Evolutionary conservation across 2,888 invertebrate species (phyloP), one percentile per base, ranked within the genome.

Genomic region (Furcula furcula): DNA sequence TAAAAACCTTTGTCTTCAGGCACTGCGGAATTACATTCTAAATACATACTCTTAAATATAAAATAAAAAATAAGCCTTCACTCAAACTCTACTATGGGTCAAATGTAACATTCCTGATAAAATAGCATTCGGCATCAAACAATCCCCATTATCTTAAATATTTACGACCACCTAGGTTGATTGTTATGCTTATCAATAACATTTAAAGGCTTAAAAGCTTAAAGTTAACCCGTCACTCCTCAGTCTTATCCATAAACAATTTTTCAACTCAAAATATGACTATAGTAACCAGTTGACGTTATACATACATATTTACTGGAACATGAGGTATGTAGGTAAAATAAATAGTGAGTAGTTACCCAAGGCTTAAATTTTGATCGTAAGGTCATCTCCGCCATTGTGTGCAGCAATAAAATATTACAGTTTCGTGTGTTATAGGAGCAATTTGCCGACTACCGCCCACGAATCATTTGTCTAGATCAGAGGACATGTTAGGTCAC

Each of bases 371-470:
- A 74, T 76, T 68, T 70, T 50, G 55, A 65, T 55, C 56, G 55
- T 76, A 82, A 85, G 85, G 84, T 78, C 83, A 79, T 76, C 73
- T 72, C 56, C 43, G 54, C 76, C 76, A 83, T 85, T 84, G 80
- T 85, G 74, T 69, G 76, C 65, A 50, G 72, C 69, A 72, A 72
- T 79, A 81, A 76, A 76, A 81, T 72, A 80, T 81, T 75, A 83
- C 76, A 63, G 76, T 76, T 78, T 77, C 71, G 76, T 82, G 72
- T 76, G 71, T 84, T 84, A 81, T n/a, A 77, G 73, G 79, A 77
- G 76, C 74, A 77, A 80, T 81, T 79, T 76, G 62, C 64, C 64
- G 60, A 46, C 53, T 61, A 64, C 75, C 73, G 75, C 77, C 76
- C 69, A 79, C 77, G 64, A 54, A 45, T 47, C 33, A 39, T n/a